Base-by-base conservation (phyloP, 2,888 invertebrate genomes). In the Lordiphosa andalusiaca region DNA sequence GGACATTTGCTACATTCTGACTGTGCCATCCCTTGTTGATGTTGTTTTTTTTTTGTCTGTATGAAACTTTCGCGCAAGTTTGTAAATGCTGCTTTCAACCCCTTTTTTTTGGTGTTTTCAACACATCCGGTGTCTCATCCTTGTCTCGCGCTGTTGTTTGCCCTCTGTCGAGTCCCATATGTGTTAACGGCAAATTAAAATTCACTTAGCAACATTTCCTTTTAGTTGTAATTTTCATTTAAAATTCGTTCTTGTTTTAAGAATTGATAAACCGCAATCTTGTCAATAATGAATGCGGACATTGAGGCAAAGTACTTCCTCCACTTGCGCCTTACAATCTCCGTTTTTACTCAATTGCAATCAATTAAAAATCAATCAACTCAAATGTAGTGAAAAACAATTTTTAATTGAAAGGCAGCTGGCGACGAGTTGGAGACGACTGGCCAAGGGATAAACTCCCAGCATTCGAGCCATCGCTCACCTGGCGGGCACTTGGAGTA, bases 301-400 rank as follows among this genome's bases (percentile, higher is more conserved):
- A 71, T 61, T 77, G 71, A 52, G 40, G 19, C 25, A 69, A 50
- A 53, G 61, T 58, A 9, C 37, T 37, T 21, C 2, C 36, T 37
- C 16, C 16, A 33, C 25, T 3, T 19, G 19, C 19, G 12, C 21
- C 48, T 38, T 23, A 40, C 6, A 48, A 13, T 40, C 56, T 9
- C 21, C 2, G 33, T 19, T 63, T 65, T 68, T 63, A 56, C 65
- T 69, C 73, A 81, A 76, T 81, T 72, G 72, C 72, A 73, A 84
- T 84, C 84, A 80, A 80, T 80, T 80, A 80, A 84, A 80, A 80
- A 80, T 84, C 80, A 80, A 80, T 84, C 82, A 80, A 81, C 78
- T 84, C 74, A 84, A 84, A 80, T 80, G 84, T 81, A 73, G 74
- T 84, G 84, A 77, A 80, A 81, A 80, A 77, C 84, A 71, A 80